Base-by-base conservation (phyloP, 2,113 vertebrate genomes). In the Salminus brasiliensis region DNA sequence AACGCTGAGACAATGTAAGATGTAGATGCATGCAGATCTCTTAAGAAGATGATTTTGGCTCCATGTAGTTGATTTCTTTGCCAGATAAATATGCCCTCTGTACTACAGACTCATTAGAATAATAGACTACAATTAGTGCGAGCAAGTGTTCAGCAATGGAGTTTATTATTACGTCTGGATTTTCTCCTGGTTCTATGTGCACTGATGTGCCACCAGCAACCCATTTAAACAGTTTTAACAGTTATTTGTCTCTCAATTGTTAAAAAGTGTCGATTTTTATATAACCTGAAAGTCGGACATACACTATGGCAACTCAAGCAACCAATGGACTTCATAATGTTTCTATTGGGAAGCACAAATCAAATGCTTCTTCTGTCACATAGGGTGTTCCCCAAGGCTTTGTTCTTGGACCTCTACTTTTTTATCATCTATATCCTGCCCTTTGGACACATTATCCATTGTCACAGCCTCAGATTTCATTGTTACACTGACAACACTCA, bases 131-230 rank as follows among this genome's bases (percentile, higher is more conserved):
- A 55, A 23, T 55, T 55, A 55, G 52, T 55, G 52, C 18, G 32
- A 57, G 53, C 59, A 27, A 30, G 34, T 67, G 77, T 84, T 36
- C 41, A 49, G 10, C 43, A 23, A 76, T 27, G 43, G 29, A 52
- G 65, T 21, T 52, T 76, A 53, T 67, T 12, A n/a, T n/a, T n/a
- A n/a, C n/a, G n/a, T n/a, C n/a, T n/a, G n/a, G n/a, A n/a, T n/a
- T n/a, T 52, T 13, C 47, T 16, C 25, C 25, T n/a, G 9, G 25
- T 55, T 55, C 3, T 25, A 55, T 55, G 52, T n/a, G 11, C 21
- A 18, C 1, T 10, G n/a, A 55, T 23, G 52, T 55, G 21, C 52
- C 23, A 55, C 23, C 11, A 25, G 6, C 10, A 12, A 55, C 21
- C 7, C 21, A 23, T 55, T 55, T 55, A 2, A 49, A 49, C 47